Percentiles rank a stretch among this genome's conserved stretches.
These are phyloP conservation scores for Actinia tenebrosa DNA, from an alignment of 64 coral and sea anemone genomes.

Conservation along the genomic window DNA sequence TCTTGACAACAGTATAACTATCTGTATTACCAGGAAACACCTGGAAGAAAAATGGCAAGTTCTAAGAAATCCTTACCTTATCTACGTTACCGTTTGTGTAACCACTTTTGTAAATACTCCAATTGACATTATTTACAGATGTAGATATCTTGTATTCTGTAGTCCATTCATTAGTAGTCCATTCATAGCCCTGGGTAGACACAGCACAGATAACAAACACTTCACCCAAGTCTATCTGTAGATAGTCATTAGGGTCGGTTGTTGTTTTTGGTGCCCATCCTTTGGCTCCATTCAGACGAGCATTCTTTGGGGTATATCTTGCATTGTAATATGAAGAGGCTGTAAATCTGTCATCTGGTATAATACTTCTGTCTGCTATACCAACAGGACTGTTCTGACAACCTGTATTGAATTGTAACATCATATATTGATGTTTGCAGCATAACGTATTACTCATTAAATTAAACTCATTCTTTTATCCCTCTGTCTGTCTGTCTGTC, in stretches of 20 bases:
- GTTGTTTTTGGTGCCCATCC: background rate
- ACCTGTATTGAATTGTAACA: too few species aligned
- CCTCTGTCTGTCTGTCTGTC: too few species aligned
- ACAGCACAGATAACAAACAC: background rate
- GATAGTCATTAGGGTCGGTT: background rate
- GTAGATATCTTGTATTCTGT: slow-evolving; percentile 9
- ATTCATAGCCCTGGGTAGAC: background rate
- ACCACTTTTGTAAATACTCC: background rate
- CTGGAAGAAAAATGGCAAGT: too few species aligned
- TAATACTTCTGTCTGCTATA: background rate
- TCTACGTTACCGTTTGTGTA: slow-evolving; percentile 5
- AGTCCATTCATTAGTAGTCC: background rate
- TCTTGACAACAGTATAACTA: too few species aligned
- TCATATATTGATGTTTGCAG: too few species aligned
- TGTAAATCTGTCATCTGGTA: background rate
- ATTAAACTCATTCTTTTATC: too few species aligned
- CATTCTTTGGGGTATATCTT: background rate
- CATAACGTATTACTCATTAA: too few species aligned
- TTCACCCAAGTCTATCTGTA: slow-evolving; percentile 15
- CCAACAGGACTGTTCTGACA: background rate
- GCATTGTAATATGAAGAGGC: background rate
- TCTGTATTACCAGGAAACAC: too few species aligned
- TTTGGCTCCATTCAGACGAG: background rate
- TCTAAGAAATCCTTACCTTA: background rate
- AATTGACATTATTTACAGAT: background rate